phyloP scores from a whole-genome alignment of 2,888 invertebrate species.

The Sphinx pinastri region DNA sequence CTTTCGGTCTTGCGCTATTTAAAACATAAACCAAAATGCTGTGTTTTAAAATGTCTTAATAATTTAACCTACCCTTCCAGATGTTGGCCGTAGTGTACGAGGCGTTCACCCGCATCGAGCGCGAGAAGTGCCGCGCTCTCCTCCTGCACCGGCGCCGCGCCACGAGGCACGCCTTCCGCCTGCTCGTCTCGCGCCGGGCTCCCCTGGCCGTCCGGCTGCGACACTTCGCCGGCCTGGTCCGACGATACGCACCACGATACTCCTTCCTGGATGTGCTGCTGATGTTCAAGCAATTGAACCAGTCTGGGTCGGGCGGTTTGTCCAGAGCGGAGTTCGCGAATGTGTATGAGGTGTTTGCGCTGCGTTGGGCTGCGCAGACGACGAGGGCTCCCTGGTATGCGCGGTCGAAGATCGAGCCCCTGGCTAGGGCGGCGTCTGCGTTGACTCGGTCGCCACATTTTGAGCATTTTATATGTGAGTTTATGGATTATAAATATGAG shows the following conservation, averaged over 20 bases:
- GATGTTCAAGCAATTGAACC: constrained; percentile 91
- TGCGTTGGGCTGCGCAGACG: constrained; percentile 90
- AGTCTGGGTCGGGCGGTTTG: constrained; percentile 86
- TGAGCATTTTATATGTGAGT: constrained; percentile 88
- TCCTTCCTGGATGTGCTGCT: constrained; percentile 88
- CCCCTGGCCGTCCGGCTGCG: constrained; percentile 87
- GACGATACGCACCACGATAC: constrained; percentile 89
- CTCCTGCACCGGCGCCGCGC: constrained; percentile 92
- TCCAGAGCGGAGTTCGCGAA: constrained; percentile 88
- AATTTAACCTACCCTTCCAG: no score
- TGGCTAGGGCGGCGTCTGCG: constrained; percentile 84
- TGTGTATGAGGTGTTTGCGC: constrained; percentile 86
- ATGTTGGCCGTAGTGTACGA: constrained; percentile 96
- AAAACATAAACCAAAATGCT: no score
- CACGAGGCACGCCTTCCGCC: constrained; percentile 91
- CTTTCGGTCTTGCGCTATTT: no score
- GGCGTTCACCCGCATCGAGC: constrained; percentile 93
- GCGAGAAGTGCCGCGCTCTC: constrained; percentile 92
- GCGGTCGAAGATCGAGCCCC: constrained; percentile 81
- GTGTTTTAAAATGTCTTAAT: no score
- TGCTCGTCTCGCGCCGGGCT: constrained; percentile 90
- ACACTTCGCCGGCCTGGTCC: constrained; percentile 92
- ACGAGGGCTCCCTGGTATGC: constrained; percentile 89
- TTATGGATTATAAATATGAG: background rate
- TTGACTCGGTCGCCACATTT: constrained; percentile 89